Evolutionary conservation across 1,140 invertebrate genomes (phyloP).

Genomic region (Scaptomyza pallida): DNA sequence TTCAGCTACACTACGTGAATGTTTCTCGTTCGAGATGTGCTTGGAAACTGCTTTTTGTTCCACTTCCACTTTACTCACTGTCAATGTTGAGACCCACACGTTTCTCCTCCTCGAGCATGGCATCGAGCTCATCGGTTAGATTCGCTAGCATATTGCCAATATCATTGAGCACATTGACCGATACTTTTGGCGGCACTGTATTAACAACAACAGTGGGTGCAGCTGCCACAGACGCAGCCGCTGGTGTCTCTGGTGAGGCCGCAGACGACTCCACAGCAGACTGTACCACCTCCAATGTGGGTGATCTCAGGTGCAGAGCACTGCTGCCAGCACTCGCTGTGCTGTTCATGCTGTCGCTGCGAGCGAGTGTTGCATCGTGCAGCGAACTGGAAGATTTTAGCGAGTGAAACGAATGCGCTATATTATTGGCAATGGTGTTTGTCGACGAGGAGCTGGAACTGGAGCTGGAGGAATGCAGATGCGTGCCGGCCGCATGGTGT

Average conservation of each 20-base stretch:
- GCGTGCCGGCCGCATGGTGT: conserved; percentile 51
- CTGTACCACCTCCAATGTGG: conserved; percentile 62
- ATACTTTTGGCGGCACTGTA: conserved; percentile 85
- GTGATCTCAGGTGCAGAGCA: conserved; percentile 71
- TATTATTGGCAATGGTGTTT: conserved; percentile 83
- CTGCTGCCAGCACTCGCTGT: conserved; percentile 72
- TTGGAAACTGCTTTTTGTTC: conserved; percentile 52
- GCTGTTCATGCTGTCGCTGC: conserved; percentile 73
- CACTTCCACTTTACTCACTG: conserved; percentile 76
- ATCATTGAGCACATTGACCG: conserved; percentile 96
- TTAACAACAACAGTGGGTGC: conserved; percentile 7
- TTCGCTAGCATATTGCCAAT: conserved; percentile 98
- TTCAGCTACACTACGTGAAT: conserved; percentile 74
- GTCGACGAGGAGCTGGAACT: conserved; percentile 83
- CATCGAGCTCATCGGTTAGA: conserved; percentile 96
- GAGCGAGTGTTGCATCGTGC: conserved; percentile 75
- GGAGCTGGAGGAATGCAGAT: conserved; percentile 80
- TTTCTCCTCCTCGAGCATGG: conserved; percentile 96
- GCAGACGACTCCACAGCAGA: conserved; percentile 9
- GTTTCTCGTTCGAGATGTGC: conserved; percentile 9
- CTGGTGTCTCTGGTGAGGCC: conserved; percentile 20
- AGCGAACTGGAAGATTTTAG: conserved; percentile 81
- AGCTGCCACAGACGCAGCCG: conserved; percentile 8
- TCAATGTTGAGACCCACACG: conserved; percentile 89
- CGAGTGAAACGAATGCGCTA: conserved; percentile 82